Conservation (phyloP, 2,797 vertebrate genomes). For the Glossophaga mutica region DNA sequence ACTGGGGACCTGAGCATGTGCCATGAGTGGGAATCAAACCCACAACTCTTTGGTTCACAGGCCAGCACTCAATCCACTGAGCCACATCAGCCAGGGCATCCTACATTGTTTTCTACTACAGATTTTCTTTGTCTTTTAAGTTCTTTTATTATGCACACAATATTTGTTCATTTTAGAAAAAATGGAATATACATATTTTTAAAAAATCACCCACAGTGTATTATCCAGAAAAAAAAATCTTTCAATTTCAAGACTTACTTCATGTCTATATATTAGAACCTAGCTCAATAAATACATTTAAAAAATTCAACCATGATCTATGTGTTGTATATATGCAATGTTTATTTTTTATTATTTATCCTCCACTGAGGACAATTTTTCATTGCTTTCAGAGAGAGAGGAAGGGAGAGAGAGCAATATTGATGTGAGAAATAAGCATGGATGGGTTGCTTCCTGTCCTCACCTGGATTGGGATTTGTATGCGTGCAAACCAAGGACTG, state of each 20-base stretch:
- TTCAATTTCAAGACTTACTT: neutral
- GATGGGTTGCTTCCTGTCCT: too few relatives aligned
- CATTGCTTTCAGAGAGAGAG: too few relatives aligned
- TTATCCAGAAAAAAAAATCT: neutral
- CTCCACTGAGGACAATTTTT: too few relatives aligned
- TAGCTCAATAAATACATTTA: neutral
- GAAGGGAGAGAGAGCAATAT: too few relatives aligned
- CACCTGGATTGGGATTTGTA: too few relatives aligned
- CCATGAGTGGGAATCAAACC: too few relatives aligned
- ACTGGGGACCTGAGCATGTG: too few relatives aligned
- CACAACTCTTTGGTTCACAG: too few relatives aligned
- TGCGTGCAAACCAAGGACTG: too few relatives aligned
- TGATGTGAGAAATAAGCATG: too few relatives aligned
- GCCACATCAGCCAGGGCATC: too few relatives aligned
- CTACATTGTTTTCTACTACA: neutral
- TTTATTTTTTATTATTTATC: neutral
- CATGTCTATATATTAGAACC: neutral
- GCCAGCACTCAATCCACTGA: too few relatives aligned
- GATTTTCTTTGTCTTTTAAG: neutral
- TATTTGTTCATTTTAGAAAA: neutral
- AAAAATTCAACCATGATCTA: neutral
- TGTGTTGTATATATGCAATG: neutral
- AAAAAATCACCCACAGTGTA: neutral
- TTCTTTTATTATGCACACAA: neutral
- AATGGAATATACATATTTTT: neutral